Conservation (phyloP, 2,797 vertebrate species). For the Parauchenoglanis ngamensis region DNA sequence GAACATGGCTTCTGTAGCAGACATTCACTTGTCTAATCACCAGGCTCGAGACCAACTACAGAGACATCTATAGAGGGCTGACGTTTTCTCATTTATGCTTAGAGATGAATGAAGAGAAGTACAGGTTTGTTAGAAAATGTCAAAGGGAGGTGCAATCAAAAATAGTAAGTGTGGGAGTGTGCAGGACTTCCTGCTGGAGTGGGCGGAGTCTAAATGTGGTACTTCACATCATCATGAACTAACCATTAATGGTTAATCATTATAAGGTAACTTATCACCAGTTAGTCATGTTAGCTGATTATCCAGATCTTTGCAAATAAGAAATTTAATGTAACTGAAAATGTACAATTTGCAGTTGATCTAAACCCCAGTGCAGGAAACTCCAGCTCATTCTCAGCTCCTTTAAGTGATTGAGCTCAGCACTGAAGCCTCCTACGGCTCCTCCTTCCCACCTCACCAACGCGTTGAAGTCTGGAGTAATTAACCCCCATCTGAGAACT, state of each 20-base stretch:
- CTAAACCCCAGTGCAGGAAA: conserved; percentile 19
- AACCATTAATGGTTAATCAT: background rate
- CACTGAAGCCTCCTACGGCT: conserved; percentile 44
- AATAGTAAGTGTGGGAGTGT: background rate
- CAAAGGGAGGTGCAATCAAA: background rate
- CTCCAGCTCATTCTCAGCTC: conserved; percentile 34
- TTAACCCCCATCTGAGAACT: conserved; percentile 53
- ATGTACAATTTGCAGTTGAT: background rate
- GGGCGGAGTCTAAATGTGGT: conserved; percentile 17
- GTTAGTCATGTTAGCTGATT: background rate
- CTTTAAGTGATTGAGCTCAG: conserved; percentile 45
- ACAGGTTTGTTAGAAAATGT: background rate
- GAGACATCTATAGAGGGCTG: background rate
- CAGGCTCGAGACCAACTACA: background rate
- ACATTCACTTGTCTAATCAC: background rate
- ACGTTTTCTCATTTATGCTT: background rate
- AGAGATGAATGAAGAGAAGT: background rate
- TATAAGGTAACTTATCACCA: background rate
- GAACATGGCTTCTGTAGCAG: background rate
- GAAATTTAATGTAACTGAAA: background rate
- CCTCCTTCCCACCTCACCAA: conserved; percentile 40
- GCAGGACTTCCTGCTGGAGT: background rate
- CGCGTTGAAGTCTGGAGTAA: conserved; percentile 58
- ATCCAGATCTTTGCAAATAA: background rate
- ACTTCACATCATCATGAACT: background rate